phyloP scores from a whole-genome alignment of 1,140 invertebrate genomes.

The Battus philenor region DNA sequence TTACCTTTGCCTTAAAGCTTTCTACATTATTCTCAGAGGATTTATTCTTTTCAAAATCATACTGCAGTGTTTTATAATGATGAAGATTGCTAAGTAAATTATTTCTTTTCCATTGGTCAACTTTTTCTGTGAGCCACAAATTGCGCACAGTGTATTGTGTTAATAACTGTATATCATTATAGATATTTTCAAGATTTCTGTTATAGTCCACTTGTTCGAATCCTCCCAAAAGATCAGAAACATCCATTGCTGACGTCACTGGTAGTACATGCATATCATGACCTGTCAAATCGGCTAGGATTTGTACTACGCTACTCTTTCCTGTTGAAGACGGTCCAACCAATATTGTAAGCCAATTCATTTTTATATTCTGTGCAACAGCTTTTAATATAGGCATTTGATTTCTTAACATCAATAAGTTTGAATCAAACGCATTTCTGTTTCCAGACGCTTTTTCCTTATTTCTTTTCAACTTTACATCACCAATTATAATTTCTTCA shows the following conservation, averaged over 20 bases:
- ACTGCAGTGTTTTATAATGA: conserved; percentile 42
- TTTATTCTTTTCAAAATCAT: conserved; percentile 35
- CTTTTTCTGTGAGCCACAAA: conserved; percentile 36
- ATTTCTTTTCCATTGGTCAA: conserved; percentile 36
- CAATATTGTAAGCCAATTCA: conserved; percentile 95
- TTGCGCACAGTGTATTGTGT: conserved; percentile 46
- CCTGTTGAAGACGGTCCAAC: conserved; percentile 88
- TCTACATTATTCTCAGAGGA: conserved; percentile 76
- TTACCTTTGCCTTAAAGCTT: conserved; percentile 74
- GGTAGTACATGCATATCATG: conserved; percentile 85
- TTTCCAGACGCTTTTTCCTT: conserved; percentile 58
- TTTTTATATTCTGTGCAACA: conserved; percentile 88
- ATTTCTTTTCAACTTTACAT: conserved; percentile 73
- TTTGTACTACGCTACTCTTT: conserved; percentile 88
- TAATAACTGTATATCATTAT: conserved; percentile 51
- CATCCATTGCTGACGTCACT: conserved; percentile 96
- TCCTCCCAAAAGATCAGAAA: conserved; percentile 94
- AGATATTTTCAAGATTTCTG: conserved; percentile 56
- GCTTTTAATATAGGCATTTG: conserved; percentile 83
- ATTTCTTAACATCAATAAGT: conserved; percentile 80
- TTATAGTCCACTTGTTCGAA: conserved; percentile 92
- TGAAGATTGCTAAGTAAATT: conserved; percentile 43
- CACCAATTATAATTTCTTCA: conserved; percentile 77
- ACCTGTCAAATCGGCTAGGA: conserved; percentile 85
- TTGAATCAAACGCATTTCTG: conserved; percentile 52